Evolutionary conservation across 2,113 vertebrate species (phyloP).

Genomic region (Gopherus flavomarginatus): DNA sequence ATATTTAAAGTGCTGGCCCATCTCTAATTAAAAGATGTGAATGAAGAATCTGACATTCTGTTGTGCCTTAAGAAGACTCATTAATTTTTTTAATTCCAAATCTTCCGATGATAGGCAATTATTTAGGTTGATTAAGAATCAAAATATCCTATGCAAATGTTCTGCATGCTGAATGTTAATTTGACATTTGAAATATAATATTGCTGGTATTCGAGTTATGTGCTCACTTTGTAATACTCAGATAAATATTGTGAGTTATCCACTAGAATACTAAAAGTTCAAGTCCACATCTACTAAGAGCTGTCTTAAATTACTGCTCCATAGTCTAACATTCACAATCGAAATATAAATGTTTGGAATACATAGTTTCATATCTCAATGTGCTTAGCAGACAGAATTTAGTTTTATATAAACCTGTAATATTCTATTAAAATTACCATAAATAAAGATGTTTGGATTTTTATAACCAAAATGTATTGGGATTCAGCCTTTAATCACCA

Average conservation of each 20-base stretch:
- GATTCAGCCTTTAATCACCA: neutral
- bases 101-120: slow-evolving; percentile 49
- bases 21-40: slow-evolving; percentile 58
- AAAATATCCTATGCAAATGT: slow-evolving; percentile 55
- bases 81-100: slow-evolving; percentile 50
- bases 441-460: neutral
- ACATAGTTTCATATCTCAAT: neutral
- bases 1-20: neutral
- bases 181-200: slow-evolving; percentile 64
- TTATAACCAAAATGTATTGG: neutral
- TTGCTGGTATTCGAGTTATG: slow-evolving; percentile 39
- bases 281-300: slow-evolving; percentile 28
- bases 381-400: neutral
- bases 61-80: slow-evolving; percentile 21
- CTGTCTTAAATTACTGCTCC: neutral
- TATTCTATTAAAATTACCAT: neutral
- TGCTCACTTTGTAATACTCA: slow-evolving; percentile 52
- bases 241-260: slow-evolving; percentile 43
- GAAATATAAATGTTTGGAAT: slow-evolving; percentile 1
- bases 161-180: slow-evolving; percentile 55
- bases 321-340: neutral
- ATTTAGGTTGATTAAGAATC: slow-evolving; percentile 50
- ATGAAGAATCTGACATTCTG: slow-evolving; percentile 44
- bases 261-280: slow-evolving; percentile 32
- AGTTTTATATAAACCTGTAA: slow-evolving; percentile 16